Conservation (phyloP, 2,797 vertebrate species). For the Myiotriccus ornatus region DNA sequence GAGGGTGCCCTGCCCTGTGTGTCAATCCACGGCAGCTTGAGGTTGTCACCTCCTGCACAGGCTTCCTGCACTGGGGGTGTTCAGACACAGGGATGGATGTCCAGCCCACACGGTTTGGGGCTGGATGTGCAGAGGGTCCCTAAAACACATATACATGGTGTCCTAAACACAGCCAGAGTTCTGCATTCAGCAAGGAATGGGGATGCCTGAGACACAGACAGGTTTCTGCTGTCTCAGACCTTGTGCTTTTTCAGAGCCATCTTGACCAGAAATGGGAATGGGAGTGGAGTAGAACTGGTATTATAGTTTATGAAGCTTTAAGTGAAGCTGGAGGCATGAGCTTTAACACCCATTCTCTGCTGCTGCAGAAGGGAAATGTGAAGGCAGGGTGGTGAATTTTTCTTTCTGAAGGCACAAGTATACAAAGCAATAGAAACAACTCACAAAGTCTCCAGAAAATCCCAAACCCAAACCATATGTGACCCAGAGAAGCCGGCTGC, state of each 20-base stretch:
- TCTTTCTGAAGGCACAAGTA: background rate
- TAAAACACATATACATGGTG: fast-evolving
- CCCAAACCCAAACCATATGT: background rate
- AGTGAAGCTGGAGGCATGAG: background rate
- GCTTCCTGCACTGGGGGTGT: background rate
- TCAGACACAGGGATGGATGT: background rate
- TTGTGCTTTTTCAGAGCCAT: background rate
- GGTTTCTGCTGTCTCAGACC: background rate
- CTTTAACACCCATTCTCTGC: background rate
- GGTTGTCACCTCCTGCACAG: background rate
- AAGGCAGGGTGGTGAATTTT: background rate
- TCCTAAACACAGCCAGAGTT: background rate
- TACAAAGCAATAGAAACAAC: background rate
- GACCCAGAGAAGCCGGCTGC: background rate
- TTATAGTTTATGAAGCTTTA: background rate
- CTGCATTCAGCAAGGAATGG: background rate
- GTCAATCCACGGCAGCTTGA: background rate
- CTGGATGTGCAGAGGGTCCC: background rate
- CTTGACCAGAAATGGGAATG: background rate
- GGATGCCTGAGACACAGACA: background rate
- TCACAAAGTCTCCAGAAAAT: background rate
- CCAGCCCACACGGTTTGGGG: fast-evolving
- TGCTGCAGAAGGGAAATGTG: background rate
- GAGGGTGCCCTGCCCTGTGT: background rate
- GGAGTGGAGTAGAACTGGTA: background rate